Evolutionary conservation across 2,797 vertebrate species (phyloP), one percentile per base, ranked within the genome.

Genomic region (Sebastes baramenuke): DNA sequence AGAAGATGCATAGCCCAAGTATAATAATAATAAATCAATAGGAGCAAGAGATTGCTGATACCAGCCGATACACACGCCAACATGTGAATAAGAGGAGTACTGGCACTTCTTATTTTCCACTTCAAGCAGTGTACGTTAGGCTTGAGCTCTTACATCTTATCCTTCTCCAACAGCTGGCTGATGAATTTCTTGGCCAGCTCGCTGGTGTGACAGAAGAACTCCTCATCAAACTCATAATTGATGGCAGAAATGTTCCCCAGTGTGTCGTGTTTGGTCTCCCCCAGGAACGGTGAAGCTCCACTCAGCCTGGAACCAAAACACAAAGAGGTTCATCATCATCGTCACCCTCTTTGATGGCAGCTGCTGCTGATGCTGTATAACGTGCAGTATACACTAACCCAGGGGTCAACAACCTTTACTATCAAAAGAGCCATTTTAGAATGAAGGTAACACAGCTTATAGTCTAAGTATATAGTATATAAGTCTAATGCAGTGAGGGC

Each of bases 221-320:
- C 98, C 80, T 99, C 97, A 36, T 99, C 98, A 60, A 99, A 99
- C 77, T 98, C 96, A 0, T 98, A 99, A 88, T 96, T 98, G 75
- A 99, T 94, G 9, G 96, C 97, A 2, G 97, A 97, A 87, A 99
- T 99, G 92, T 99, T 99, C 38, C 93, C 94, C 79, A 99, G 93
- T 0, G 98, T 99, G 94, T 99, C 98, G 86, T 99, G 97, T 71
- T 99, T 99, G 16, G 96, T 97, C 86, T 99, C 98, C 20, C 98
- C 98, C 36, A 99, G 95, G 90, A 99, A 99, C 3, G 98, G 98
- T 0, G 98, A 99, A 2, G 98, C 98, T 13, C 98, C 98, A 0
- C 98, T 99, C 56, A 99, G 94, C 87, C 98, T 99, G 85, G 60
- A 82, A 24, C 1, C 16, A 55, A 52, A 52, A 68, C 4, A 61